Evolutionary conservation across 2,113 vertebrate genomes (phyloP), one percentile per base, ranked within the genome.

Genomic region (Xenus cinereus): DNA sequence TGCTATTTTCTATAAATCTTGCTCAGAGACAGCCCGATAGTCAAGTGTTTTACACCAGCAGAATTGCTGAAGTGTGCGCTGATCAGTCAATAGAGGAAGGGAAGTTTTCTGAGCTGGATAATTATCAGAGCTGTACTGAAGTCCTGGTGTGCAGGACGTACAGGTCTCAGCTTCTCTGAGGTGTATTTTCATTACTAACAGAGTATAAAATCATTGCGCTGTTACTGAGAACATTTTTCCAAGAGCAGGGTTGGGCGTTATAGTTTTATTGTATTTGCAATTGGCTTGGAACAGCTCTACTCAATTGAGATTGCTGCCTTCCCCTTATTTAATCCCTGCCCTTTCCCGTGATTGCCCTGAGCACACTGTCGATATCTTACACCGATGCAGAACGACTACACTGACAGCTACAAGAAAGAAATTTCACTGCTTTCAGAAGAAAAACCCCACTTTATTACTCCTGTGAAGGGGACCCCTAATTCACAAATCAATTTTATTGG

Each of bases 401-500:
- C 82, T 63, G 48, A 54, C 92, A 87, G 77, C 96, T 15, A 71
- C 95, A 72, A 64, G 84, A 72, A 35, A 90, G 64, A 59, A n/a
- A 89, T 64, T 73, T 80, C 95, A 92, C 91, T 92, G 77, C 92
- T 84, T 22, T 33, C 75, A 66, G 75, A 74, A 85, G 87, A 54
- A 72, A 95, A 93, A 19, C 37, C 81, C 19, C 54, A 41, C 62
- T 89, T 92, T 64, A 94, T 93, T 84, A 80, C 68, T 89, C 87
- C 92, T 95, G 68, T 73, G 74, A 84, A 94, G 51, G 76, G 33
- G 56, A n/a, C 37, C 60, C 81, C 92, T 95, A 91, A 96, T 92
- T 97, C 89, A 97, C 92, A 97, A 89, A 96, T 96, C 94, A 64
- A 69, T 96, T 96, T 95, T 86, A 74, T 72, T 85, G 82, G 83